phyloP scores from a whole-genome alignment of 2,797 vertebrate genomes.

The Gymnocypris eckloni region DNA sequence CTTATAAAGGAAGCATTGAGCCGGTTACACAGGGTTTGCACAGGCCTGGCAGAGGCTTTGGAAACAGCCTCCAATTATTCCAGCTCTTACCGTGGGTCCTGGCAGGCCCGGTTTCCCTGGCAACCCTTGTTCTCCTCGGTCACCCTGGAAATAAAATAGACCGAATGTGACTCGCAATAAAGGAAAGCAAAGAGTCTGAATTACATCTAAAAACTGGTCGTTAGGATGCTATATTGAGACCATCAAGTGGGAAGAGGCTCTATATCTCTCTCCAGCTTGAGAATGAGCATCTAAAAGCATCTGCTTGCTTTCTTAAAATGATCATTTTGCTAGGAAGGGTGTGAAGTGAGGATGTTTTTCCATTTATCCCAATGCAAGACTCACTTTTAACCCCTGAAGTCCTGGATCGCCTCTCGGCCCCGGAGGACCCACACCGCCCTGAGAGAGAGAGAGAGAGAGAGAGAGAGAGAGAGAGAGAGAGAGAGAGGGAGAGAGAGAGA shows the following conservation, averaged over 20 bases:
- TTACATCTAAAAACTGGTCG: background rate
- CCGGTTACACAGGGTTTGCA: background rate
- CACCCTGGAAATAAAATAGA: slow-evolving; percentile 70
- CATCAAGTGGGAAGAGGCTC: background rate
- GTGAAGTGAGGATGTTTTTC: background rate
- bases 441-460: background rate
- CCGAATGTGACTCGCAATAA: background rate
- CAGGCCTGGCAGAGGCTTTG: slow-evolving; percentile 4
- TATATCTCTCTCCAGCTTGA: background rate
- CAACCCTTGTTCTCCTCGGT: slow-evolving; percentile 70
- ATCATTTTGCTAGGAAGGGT: background rate
- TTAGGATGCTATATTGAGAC: background rate
- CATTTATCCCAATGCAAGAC: background rate
- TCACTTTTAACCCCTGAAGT: slow-evolving; percentile 68
- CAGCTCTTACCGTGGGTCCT: slow-evolving; percentile 70
- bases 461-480: no score
- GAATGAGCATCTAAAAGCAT: background rate
- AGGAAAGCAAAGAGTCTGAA: background rate
- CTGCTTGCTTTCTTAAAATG: background rate
- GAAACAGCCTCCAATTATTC: background rate
- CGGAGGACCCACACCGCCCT: slow-evolving; percentile 72
- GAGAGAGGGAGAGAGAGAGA: no score
- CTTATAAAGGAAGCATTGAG: slow-evolving; percentile 1
- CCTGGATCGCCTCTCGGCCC: slow-evolving; percentile 75
- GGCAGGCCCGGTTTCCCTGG: slow-evolving; percentile 67